phyloP scores from a whole-genome alignment of 2,797 vertebrate species.

The Takifugu ocellatus region DNA sequence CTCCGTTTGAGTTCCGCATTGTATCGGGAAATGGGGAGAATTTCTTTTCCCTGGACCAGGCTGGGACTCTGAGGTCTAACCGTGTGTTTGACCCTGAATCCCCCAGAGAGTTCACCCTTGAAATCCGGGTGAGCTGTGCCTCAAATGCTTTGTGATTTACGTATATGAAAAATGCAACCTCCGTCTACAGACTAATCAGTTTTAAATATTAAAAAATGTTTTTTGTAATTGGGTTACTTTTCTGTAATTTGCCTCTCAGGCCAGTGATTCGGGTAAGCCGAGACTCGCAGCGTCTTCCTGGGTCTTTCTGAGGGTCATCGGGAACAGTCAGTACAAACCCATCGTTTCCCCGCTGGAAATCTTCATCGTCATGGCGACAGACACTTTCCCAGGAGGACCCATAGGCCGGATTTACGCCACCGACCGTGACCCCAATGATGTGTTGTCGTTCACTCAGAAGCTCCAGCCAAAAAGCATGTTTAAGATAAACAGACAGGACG shows the following conservation, averaged over 20 bases:
- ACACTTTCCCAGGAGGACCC: slow-evolving; percentile 89
- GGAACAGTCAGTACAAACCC: slow-evolving; percentile 91
- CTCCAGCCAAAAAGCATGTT: slow-evolving; percentile 83
- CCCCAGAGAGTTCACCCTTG: slow-evolving; percentile 83
- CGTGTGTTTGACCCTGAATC: slow-evolving; percentile 75
- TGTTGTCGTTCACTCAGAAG: slow-evolving; percentile 86
- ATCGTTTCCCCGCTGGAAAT: slow-evolving; percentile 89
- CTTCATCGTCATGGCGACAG: slow-evolving; percentile 89
- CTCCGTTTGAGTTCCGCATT: slow-evolving; percentile 88
- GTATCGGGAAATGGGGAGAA: slow-evolving; percentile 84
- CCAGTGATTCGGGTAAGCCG: slow-evolving; percentile 88
- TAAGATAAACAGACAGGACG: slow-evolving; percentile 87
- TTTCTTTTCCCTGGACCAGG: slow-evolving; percentile 83
- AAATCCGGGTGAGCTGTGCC: slow-evolving; percentile 81
- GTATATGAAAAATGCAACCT: neutral
- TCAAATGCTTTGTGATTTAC: neutral
- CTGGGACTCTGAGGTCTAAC: slow-evolving; percentile 77
- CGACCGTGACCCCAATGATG: slow-evolving; percentile 88
- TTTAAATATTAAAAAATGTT: too few relatives aligned
- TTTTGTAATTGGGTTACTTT: neutral
- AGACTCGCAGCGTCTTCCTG: slow-evolving; percentile 83
- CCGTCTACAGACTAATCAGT: neutral
- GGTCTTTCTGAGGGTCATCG: slow-evolving; percentile 87
- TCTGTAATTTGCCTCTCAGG: slow-evolving; percentile 67
- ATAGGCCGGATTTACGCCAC: slow-evolving; percentile 92